These are phyloP conservation scores for Cyclophora albipunctata DNA, from an alignment of 2,888 invertebrate genomes.

Conservation along the genomic window DNA sequence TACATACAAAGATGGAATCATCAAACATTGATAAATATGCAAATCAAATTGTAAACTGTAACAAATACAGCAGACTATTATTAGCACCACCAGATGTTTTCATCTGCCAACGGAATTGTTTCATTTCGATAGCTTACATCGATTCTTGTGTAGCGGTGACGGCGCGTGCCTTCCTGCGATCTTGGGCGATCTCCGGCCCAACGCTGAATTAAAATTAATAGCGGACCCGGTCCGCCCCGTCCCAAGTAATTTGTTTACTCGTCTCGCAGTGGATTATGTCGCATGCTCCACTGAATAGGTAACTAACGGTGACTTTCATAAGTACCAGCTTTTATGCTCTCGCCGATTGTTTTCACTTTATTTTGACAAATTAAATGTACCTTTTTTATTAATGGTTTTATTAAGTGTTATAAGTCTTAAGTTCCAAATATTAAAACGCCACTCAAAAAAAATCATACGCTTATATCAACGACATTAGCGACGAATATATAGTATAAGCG, in stretches of 20 bases:
- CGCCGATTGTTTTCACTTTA: slow-evolving; percentile 17
- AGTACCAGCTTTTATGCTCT: slow-evolving; percentile 15
- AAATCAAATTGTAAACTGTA: no score
- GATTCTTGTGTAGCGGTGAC: slow-evolving; percentile 23
- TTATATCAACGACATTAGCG: no score
- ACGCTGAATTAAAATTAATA: slow-evolving; percentile 72
- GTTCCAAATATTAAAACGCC: slow-evolving; percentile 10
- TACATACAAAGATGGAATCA: no score
- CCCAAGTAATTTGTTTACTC: slow-evolving; percentile 71
- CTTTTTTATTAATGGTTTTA: slow-evolving; percentile 1
- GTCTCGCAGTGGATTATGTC: slow-evolving; percentile 67
- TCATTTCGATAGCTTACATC: slow-evolving; percentile 10
- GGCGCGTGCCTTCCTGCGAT: slow-evolving; percentile 63
- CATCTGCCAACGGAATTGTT: slow-evolving; percentile 1
- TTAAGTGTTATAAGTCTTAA: slow-evolving; percentile 1
- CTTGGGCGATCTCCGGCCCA: slow-evolving; percentile 63
- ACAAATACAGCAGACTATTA: no score
- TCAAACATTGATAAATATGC: no score
- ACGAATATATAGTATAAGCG: no score
- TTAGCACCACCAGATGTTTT: background rate
- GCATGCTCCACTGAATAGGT: slow-evolving; percentile 67
- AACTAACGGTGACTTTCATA: slow-evolving; percentile 58
- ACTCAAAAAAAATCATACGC: no score
- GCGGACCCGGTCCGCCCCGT: slow-evolving; percentile 51
- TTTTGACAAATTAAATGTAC: slow-evolving; percentile 2